phyloP scores from a whole-genome alignment of 2,113 vertebrate genomes.

The Callithrix jacchus region DNA sequence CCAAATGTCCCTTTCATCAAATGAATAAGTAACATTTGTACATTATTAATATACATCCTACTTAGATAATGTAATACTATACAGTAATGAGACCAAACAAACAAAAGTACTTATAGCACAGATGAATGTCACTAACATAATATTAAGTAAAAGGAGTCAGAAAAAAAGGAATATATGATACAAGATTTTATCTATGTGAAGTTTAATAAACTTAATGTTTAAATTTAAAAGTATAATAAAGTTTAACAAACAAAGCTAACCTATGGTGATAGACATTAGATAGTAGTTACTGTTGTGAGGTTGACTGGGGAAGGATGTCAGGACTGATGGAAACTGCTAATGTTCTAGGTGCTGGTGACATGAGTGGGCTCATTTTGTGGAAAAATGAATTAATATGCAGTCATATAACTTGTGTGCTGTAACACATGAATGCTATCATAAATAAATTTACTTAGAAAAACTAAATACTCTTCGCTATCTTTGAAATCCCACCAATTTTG shows the following conservation, averaged over 20 bases:
- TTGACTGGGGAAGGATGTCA: fast-evolving
- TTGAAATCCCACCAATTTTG: not conserved
- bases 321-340: not conserved
- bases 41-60: not conserved
- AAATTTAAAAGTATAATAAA: not conserved
- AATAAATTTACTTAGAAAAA: not conserved
- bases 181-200: not conserved
- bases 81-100: not conserved
- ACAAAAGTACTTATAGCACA: not conserved
- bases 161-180: not conserved
- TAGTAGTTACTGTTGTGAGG: too few species aligned
- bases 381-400: not conserved
- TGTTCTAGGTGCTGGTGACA: not conserved
- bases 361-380: not conserved
- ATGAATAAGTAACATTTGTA: not conserved
- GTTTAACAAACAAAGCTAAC: not conserved
- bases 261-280: not conserved
- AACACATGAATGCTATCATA: too few species aligned
- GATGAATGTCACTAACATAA: not conserved
- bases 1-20: not conserved
- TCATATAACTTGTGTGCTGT: not conserved
- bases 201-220: not conserved
- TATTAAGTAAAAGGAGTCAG: not conserved
- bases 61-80: not conserved
- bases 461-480: not conserved